These are phyloP conservation scores for Adela reaumurella DNA, from an alignment of 2,888 invertebrate species.

Conservation along the genomic window DNA sequence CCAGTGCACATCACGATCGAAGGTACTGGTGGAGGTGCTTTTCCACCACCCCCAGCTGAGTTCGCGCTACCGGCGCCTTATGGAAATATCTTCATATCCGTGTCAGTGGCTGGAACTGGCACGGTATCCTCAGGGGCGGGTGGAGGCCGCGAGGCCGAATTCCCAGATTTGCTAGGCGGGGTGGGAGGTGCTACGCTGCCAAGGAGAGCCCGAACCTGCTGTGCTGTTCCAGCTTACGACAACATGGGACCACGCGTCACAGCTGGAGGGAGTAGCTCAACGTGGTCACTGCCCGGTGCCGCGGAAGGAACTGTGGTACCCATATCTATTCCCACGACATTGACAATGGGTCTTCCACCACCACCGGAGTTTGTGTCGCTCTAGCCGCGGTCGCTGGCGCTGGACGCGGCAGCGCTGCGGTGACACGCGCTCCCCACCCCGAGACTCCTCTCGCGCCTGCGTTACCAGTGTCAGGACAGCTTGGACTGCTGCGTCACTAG, in stretches of 20 bases:
- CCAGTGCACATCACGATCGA: slow-evolving; percentile 63
- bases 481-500: neutral
- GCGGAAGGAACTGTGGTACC: slow-evolving; percentile 40
- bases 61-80: slow-evolving; percentile 53
- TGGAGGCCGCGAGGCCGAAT: slow-evolving; percentile 51
- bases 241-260: slow-evolving; percentile 90
- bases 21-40: slow-evolving; percentile 47
- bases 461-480: neutral
- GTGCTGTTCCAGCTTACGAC: slow-evolving; percentile 71
- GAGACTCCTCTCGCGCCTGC: neutral
- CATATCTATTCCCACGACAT: slow-evolving; percentile 35
- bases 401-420: slow-evolving; percentile 42
- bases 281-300: slow-evolving; percentile 73
- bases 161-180: slow-evolving; percentile 68
- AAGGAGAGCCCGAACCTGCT: slow-evolving; percentile 43
- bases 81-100: slow-evolving; percentile 83
- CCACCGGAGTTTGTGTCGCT: slow-evolving; percentile 52
- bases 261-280: slow-evolving; percentile 81
- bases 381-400: slow-evolving; percentile 50
- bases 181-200: slow-evolving; percentile 50
- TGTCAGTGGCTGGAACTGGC: slow-evolving; percentile 62
- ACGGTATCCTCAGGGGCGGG: slow-evolving; percentile 26
- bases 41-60: slow-evolving; percentile 51
- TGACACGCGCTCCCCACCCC: slow-evolving; percentile 43
- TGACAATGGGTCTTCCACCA: slow-evolving; percentile 50